Base-by-base conservation (phyloP, 2,888 invertebrate genomes). In the Patella ulyssiponensis region DNA sequence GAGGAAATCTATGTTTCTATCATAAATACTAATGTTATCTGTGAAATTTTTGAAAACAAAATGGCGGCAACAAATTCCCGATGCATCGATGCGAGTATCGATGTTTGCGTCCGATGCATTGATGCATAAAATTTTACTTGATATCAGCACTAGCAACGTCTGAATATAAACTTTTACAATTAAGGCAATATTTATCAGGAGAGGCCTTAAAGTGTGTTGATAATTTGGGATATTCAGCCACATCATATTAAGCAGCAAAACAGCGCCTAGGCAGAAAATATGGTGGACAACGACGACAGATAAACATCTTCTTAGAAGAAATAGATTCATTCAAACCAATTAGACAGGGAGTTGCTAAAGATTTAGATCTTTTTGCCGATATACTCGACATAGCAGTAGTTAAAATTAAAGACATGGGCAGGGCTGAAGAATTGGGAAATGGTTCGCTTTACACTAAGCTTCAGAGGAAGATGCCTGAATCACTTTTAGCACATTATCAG, bases 121-220 rank as follows among this genome's bases (percentile, higher is more conserved):
- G n/a, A n/a, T n/a, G n/a, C n/a, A n/a, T n/a, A n/a, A n/a, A n/a
- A n/a, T n/a, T n/a, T n/a, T n/a, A n/a, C n/a, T n/a, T n/a, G n/a
- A n/a, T n/a, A n/a, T n/a, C n/a, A n/a, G n/a, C n/a, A n/a, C n/a
- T n/a, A n/a, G 75, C 71, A 27, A 33, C 7, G 33, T 33, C 33
- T 11, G 80, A 81, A 72, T 80, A 80, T 54, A 80, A 81, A 52
- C 44, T 81, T 44, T 54, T 80, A 15, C 80, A 81, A 27, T 51
- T 81, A 15, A 7, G 77, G 23, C 72, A 81, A 56, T 81, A 77
- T 44, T 17, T 81, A 14, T 15, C 69, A 15, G 80, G 80, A 23
- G 77, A 75, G 17, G 77, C 70, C 12, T 71, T 79, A 69, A 54
- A 51, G n/a, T n/a, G 44, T 9, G 58, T 79, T 15, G 71, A 80